These are phyloP conservation scores for Ianthella basta DNA, from an alignment of 37 sponge, comb jelly and placozoan species.

Conservation along the genomic window DNA sequence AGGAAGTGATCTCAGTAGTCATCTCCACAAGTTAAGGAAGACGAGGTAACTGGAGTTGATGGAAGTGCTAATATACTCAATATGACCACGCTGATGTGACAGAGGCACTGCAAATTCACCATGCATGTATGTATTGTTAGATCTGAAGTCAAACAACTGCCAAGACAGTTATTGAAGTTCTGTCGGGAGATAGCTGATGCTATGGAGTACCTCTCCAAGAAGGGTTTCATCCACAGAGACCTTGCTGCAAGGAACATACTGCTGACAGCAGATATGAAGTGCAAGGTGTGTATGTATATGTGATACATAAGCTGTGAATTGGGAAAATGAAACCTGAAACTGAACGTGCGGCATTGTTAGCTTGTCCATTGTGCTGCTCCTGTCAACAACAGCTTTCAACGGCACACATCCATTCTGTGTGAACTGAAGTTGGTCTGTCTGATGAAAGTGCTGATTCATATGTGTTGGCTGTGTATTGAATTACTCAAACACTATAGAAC, in stretches of 20 bases:
- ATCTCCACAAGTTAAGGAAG: background rate
- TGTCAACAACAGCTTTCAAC: too few relatives aligned
- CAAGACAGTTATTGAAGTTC: constrained; percentile 21
- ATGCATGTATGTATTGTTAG: background rate
- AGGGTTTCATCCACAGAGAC: constrained; percentile 72
- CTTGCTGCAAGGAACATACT: constrained; percentile 78
- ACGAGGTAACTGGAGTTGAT: background rate
- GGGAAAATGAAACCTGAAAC: too few relatives aligned
- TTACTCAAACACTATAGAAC: too few relatives aligned
- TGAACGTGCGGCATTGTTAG: too few relatives aligned
- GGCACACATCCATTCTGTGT: too few relatives aligned
- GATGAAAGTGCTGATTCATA: too few relatives aligned
- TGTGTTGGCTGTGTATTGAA: too few relatives aligned
- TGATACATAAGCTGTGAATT: too few relatives aligned
- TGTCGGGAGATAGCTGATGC: constrained; percentile 58
- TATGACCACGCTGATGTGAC: background rate
- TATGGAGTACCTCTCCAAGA: constrained; percentile 64
- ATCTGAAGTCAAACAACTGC: background rate
- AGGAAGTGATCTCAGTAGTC: background rate
- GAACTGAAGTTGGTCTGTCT: too few relatives aligned
- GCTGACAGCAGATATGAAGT: constrained; percentile 54
- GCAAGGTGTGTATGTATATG: background rate
- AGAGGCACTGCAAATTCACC: too few relatives aligned
- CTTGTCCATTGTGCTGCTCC: too few relatives aligned
- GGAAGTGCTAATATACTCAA: background rate